Base-by-base conservation (phyloP, 2,888 invertebrate genomes). In the Leptopterna dolabrata region DNA sequence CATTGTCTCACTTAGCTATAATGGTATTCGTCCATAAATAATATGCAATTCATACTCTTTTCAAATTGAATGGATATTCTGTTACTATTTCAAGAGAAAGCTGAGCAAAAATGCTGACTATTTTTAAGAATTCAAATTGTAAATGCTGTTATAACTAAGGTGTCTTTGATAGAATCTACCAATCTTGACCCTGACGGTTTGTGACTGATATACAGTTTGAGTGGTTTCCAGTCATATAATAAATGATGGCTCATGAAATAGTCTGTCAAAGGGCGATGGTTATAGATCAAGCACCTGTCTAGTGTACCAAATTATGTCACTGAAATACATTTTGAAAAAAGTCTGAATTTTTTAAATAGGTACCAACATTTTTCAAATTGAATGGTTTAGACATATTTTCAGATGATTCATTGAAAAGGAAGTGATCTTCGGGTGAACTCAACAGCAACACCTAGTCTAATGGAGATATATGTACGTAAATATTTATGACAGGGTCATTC, bases 11-110 rank as follows among this genome's bases (percentile, higher is more conserved):
- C 73, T 9, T 73, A 73, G n/a, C 73, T 73, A 73, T 41, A 73
- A 73, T 36, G 41, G 36, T 36, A 73, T 9, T 73, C 73, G 73
- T 73, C 73, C 73, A 73, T 73, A 16, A 73, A 73, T 27, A 73
- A 36, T 30, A 36, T 14, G 27, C 71, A 73, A 73, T 19, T 6
- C 24, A 63, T 63, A 63, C 63, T 63, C 63, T 63, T 63, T 47
- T 63, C 9, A 63, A 63, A 24, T 36, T n/a, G n/a, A 71, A 71
- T 73, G 13, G 1, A 73, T 14, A 73, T 36, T 63, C 19, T 73
- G 36, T n/a, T 73, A 73, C 36, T 73, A 16, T 73, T 6, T 16
- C 30, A 41, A 73, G 7, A 36, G 30, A 73, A 73, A 63, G 11
- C 63, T 24, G 73, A 73, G 13, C 14, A 41, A 73, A 36, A 73